Base-by-base conservation (phyloP, 2,888 invertebrate species). In the Buathra laborator region DNA sequence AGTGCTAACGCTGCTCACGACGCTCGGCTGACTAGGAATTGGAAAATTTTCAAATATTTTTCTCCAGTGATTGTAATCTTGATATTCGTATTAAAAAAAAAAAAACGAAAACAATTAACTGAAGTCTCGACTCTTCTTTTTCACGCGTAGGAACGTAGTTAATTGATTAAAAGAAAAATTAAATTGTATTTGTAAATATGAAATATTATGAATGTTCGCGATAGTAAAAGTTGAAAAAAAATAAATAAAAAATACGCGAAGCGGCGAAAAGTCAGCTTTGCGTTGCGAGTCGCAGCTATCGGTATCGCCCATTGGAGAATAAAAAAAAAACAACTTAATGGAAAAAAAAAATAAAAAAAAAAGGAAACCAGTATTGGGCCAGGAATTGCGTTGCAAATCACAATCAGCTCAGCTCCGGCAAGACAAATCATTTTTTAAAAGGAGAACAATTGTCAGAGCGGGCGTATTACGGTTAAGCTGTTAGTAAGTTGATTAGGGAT, bases 331-430 rank as follows among this genome's bases (percentile, higher is more conserved):
- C 68, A 81, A 70, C 62, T 81, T 75, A 81, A 81, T 71, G 86
- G 86, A 81, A 74, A 86, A 86, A 84, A 82, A 71, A 76, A 81
- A 83, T 81, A 77, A 82, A 77, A 86, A 85, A 85, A 83, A 81
- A 87, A 87, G 84, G 81, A 89, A 86, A 91, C 90, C 90, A 91
- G 90, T 92, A 90, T 90, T 92, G 93, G 93, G 93, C 93, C 93
- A 94, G 93, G 94, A 93, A 94, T 94, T 94, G 94, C 94, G 93
- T 94, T 94, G 92, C 93, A 93, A 94, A 93, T 93, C 94, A 93
- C 94, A 94, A 94, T 94, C 94, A 94, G 94, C 94, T 93, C 94
- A 92, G 89, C 93, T 93, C 93, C 91, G 93, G 91, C 93, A 93
- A 93, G 91, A 91, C 90, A 91, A 91, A 91, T 92, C 92, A 90